These are phyloP conservation scores for Neotoxoptera formosana DNA, from an alignment of 1,140 invertebrate species.

Conservation along the genomic window DNA sequence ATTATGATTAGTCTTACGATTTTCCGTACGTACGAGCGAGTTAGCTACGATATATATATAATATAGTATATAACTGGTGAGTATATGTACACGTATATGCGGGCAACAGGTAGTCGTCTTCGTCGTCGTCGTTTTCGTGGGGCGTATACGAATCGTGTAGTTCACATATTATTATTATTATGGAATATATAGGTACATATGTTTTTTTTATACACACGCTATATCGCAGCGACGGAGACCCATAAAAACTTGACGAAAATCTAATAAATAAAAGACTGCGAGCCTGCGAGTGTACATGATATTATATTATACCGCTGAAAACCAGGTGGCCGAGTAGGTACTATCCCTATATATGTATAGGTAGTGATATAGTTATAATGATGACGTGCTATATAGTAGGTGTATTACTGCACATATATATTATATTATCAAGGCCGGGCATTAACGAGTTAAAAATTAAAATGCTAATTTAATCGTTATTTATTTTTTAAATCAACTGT, in stretches of 20 bases:
- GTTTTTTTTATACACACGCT: not conserved
- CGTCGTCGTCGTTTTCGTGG: not conserved
- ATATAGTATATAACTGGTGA: too few species aligned
- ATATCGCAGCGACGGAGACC: not conserved
- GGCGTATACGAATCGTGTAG: slow-evolving; percentile 23
- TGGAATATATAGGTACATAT: too few species aligned
- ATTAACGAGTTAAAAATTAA: not conserved
- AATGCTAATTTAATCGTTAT: not conserved
- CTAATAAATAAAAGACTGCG: not conserved
- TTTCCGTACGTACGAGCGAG: not conserved
- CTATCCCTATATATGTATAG: not conserved
- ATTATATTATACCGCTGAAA: not conserved
- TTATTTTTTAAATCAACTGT: not conserved
- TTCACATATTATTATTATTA: too few species aligned
- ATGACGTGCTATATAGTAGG: not conserved
- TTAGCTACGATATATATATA: not conserved
- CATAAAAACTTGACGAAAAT: not conserved
- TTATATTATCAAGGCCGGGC: not conserved
- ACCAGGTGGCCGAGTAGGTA: not conserved
- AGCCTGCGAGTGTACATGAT: not conserved
- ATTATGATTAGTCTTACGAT: slow-evolving; percentile 27
- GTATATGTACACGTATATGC: too few species aligned
- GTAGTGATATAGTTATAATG: not conserved
- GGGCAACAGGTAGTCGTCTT: not conserved
- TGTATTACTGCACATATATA: not conserved